Evolutionary conservation across 1,140 invertebrate genomes (phyloP).

Genomic region (Ericerus pela): DNA sequence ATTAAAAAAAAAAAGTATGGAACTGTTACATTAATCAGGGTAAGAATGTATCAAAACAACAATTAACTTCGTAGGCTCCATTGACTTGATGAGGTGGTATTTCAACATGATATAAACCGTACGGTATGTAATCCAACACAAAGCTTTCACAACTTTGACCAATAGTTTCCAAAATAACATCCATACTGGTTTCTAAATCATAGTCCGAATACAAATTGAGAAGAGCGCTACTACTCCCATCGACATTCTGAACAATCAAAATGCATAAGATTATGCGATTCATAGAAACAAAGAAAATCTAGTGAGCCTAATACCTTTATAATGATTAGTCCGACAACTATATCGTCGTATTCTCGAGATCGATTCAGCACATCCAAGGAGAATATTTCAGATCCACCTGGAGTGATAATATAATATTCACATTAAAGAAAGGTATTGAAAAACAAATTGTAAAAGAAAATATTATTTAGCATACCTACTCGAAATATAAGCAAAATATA

Average conservation of each 20-base stretch:
- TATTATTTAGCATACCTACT: background rate
- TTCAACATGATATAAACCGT: background rate
- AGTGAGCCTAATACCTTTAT: background rate
- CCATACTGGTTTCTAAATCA: background rate
- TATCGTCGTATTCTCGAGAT: background rate
- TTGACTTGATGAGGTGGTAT: slow-evolving; percentile 3
- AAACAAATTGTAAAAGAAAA: background rate
- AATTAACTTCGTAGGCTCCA: background rate
- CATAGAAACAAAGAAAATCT: background rate
- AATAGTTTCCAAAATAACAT: slow-evolving; percentile 1
- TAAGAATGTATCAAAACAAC: background rate
- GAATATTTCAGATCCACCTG: background rate
- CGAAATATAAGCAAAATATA: slow-evolving; percentile 3
- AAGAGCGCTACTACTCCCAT: background rate
- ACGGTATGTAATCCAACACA: background rate
- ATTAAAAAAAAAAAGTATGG: background rate
- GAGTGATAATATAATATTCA: background rate
- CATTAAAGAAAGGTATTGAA: background rate
- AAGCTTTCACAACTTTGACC: slow-evolving; percentile 1
- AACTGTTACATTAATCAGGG: background rate
- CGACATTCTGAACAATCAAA: background rate
- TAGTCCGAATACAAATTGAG: background rate
- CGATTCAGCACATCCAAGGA: background rate
- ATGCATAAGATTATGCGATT: background rate
- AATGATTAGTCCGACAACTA: background rate